These are phyloP conservation scores for Ligdia adustata DNA, from an alignment of 2,888 invertebrate species.

Conservation along the genomic window DNA sequence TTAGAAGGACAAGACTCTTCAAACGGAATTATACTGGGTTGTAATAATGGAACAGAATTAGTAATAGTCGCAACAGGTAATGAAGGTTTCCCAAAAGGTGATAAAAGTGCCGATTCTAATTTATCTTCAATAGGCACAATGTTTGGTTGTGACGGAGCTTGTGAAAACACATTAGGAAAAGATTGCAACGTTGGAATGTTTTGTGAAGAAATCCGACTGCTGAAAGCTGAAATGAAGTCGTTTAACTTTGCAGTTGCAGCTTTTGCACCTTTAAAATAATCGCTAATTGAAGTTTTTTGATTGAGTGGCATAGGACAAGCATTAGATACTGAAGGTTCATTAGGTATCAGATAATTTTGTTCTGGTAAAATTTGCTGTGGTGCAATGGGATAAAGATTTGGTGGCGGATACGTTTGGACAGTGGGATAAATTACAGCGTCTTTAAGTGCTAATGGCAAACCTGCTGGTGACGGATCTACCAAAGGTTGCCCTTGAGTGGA, in stretches of 20 bases:
- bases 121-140: background rate
- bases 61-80: background rate
- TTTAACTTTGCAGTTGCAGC: conserved; percentile 9
- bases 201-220: background rate
- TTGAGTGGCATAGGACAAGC: background rate
- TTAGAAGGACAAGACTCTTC: no score
- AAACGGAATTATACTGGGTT: background rate
- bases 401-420: background rate
- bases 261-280: conserved; percentile 16
- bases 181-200: background rate
- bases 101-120: background rate
- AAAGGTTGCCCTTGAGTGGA: no score
- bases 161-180: background rate
- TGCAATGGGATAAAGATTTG: background rate
- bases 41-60: background rate
- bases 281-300: background rate
- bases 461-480: background rate
- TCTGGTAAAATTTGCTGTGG: background rate
- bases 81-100: background rate
- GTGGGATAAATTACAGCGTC: background rate
- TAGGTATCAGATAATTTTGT: background rate
- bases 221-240: conserved; percentile 11
- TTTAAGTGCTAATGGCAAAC: background rate
- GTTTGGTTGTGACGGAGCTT: background rate
- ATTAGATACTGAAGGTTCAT: background rate